Evolutionary conservation across 2,888 invertebrate species (phyloP).

Genomic region (Acleris literana): DNA sequence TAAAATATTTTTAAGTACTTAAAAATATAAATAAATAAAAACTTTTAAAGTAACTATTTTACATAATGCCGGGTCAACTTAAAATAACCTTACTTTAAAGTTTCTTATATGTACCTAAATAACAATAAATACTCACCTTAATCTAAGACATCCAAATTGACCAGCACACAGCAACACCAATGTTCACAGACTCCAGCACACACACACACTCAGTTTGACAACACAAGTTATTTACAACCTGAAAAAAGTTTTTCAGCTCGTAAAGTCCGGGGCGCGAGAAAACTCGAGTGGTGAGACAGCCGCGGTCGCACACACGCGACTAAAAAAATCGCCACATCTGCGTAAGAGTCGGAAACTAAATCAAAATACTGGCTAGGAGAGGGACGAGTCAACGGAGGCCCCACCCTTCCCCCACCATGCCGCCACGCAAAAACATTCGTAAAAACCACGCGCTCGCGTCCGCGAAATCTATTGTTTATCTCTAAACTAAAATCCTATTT

Average conservation of each 20-base stretch:
- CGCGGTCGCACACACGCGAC: conserved; percentile 78
- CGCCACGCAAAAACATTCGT: conserved; percentile 81
- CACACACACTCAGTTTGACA: conserved; percentile 51
- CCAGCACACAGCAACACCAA: conserved; percentile 46
- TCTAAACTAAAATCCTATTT: conserved; percentile 26
- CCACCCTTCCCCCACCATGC: conserved; percentile 79
- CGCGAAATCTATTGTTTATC: conserved; percentile 80
- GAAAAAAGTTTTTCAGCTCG: conserved; percentile 63
- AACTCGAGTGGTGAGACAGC: conserved; percentile 66
- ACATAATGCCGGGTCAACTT: too few species aligned
- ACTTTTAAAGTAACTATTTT: not conserved
- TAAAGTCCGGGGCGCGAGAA: conserved; percentile 59
- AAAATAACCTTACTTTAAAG: too few species aligned
- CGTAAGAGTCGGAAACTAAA: conserved; percentile 83
- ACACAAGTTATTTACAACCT: conserved; percentile 54
- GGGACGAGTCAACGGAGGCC: conserved; percentile 79
- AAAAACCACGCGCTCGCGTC: conserved; percentile 74
- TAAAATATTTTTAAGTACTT: conserved; percentile 19
- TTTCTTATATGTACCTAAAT: conserved; percentile 3
- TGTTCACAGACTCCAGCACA: conserved; percentile 49
- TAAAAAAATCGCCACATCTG: conserved; percentile 81
- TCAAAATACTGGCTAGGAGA: conserved; percentile 82
- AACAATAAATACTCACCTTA: conserved; percentile 64
- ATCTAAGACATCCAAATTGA: conserved; percentile 72
- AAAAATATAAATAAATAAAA: not conserved